These are phyloP conservation scores for Sphaerolaimus hirsutus DNA, from an alignment of 2,888 invertebrate species.

Conservation along the genomic window DNA sequence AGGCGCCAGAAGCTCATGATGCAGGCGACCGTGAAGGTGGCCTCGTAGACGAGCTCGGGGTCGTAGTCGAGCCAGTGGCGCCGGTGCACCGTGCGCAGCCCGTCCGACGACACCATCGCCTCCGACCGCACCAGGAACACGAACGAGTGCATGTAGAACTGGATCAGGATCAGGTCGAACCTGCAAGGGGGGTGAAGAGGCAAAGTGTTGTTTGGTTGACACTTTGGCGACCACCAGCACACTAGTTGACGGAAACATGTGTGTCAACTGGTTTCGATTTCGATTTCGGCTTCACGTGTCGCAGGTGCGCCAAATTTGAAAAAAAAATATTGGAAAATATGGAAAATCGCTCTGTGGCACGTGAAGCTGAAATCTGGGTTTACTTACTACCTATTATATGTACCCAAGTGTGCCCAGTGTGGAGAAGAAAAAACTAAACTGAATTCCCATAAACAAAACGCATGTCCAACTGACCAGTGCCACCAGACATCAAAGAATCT, in stretches of 20 bases:
- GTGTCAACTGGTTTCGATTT: too few species aligned
- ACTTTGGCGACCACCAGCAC: too few species aligned
- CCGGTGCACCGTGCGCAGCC: constrained; percentile 9
- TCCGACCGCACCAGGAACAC: constrained; percentile 5
- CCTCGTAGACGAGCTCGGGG: constrained; percentile 14
- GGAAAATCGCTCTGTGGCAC: neutral
- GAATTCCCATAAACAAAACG: too few species aligned
- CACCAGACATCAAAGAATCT: constrained; percentile 14
- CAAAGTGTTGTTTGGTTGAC: too few species aligned
- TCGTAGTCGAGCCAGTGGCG: constrained; percentile 11
- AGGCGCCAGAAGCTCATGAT: constrained; percentile 16
- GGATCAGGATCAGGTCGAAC: constrained; percentile 12
- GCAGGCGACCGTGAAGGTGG: constrained; percentile 13
- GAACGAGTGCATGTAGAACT: constrained; percentile 7
- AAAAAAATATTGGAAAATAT: too few species aligned
- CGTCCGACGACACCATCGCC: constrained; percentile 2
- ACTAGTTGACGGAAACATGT: too few species aligned
- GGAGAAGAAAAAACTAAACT: too few species aligned
- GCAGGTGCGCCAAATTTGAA: too few species aligned
- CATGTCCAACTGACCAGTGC: constrained; percentile 14
- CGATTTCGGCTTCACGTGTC: too few species aligned
- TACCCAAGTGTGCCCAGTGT: too few species aligned
- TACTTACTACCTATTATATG: too few species aligned
- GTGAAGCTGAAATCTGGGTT: neutral
- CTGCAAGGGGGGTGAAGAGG: constrained; percentile 4